Percentiles rank a stretch among this genome's conserved stretches.
These are phyloP conservation scores for Heliconius hortense DNA, from an alignment of 2,888 invertebrate species.

Conservation along the genomic window DNA sequence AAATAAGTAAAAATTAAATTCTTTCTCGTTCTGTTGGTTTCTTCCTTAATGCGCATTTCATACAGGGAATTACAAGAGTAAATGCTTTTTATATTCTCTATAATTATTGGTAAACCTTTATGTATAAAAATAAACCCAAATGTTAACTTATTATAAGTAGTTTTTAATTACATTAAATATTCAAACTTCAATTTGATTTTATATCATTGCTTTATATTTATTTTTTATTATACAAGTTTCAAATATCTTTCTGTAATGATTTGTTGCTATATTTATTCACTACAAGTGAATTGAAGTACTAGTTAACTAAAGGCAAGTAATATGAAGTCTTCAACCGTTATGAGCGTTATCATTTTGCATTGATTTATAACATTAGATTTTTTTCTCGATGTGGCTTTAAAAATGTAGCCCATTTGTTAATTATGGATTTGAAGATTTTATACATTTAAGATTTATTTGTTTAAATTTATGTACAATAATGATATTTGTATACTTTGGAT, in stretches of 20 bases:
- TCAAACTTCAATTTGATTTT: too few species aligned
- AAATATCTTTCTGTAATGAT: neutral
- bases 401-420: neutral
- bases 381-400: neutral
- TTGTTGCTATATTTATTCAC: neutral
- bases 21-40: neutral
- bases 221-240: neutral
- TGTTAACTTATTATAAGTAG: neutral
- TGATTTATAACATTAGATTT: neutral
- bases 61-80: conserved; percentile 7
- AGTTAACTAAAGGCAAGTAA: neutral
- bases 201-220: neutral
- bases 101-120: conserved; percentile 25
- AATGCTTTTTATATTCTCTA: neutral
- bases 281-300: neutral
- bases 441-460: neutral
- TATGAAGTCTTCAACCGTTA: neutral
- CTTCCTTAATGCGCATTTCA: conserved; percentile 15
- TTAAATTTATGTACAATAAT: neutral
- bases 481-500: neutral
- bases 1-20: conserved; percentile 3
- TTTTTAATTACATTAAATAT: neutral
- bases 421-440: neutral
- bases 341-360: neutral
- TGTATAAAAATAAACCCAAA: conserved; percentile 3